Evolutionary conservation across 2,888 invertebrate species (phyloP), one percentile per base, ranked within the genome.

Genomic region (Anoncus sp.): DNA sequence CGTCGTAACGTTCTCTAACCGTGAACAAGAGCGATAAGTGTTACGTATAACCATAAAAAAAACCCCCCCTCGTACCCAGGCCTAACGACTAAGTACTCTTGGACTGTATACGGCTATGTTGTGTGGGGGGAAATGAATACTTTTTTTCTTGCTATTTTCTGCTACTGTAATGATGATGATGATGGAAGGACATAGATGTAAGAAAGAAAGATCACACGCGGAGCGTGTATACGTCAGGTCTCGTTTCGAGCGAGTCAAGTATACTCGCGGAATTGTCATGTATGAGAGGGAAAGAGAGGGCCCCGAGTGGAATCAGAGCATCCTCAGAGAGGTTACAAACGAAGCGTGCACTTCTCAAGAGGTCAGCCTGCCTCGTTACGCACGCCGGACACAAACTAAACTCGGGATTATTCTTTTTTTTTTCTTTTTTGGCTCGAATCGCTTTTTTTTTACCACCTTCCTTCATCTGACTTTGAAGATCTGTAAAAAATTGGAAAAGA

Each of bases 281-380:
- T 38, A 43, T 38, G 43, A 45, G 47, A 70, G 55, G 31, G 3
- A 38, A 20, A 2, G 4, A 18, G 16, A 38, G 53, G 40, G n/a
- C n/a, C n/a, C n/a, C n/a, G n/a, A 35, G 40, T 73, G 77, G 74
- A 74, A 77, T 57, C 69, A 65, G 77, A 77, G 77, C 59, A 70
- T 74, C 51, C 53, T 31, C 53, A 65, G 69, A 62, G 75, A 80
- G 80, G 80, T 80, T 72, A 77, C 74, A 75, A 75, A 43, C 67
- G 75, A 67, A 80, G 59, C 77, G 77, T 77, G 74, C 77, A 45
- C 45, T 40, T 65, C 45, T 53, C 45, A 18, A 53, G 57, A 76
- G 80, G 77, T 80, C 77, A 80, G 70, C 69, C 75, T 71, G 74
- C 70, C 71, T 75, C 78, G 74, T 78, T 78, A 62, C 78, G 78